A percentile compares a stretch with the other conserved stretches of the same genome.
Conservation (phyloP, 2,797 vertebrate species). For the Dendrocincla tyrannina region DNA sequence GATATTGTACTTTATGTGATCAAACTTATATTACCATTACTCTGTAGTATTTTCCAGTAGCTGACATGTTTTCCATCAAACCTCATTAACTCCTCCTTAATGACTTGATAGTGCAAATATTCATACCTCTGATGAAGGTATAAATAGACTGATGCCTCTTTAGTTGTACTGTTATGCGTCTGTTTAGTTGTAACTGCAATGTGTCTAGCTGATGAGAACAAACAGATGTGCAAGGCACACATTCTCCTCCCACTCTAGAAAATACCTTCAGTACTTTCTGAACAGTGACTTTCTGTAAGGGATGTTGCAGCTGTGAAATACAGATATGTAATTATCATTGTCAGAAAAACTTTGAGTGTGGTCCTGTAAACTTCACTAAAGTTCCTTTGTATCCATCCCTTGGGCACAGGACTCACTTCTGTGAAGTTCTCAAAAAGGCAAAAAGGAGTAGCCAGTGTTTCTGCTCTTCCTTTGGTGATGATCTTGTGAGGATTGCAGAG, state of each 20-base stretch:
- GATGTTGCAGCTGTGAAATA: not conserved
- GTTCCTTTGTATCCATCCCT: not conserved
- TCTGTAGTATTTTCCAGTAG: not conserved
- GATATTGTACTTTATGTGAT: not conserved
- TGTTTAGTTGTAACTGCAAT: not conserved
- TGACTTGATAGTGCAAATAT: not conserved
- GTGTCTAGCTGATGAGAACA: not conserved
- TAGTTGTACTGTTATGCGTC: not conserved
- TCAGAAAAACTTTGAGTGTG: not conserved
- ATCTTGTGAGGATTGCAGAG: not conserved
- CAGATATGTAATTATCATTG: not conserved
- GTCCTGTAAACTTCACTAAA: not conserved
- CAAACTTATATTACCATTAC: not conserved
- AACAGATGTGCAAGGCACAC: not conserved
- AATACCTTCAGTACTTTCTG: not conserved
- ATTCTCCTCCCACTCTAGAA: not conserved
- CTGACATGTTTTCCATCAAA: not conserved
- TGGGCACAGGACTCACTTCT: not conserved
- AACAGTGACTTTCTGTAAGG: not conserved
- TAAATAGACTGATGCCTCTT: not conserved
- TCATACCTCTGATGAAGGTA: not conserved
- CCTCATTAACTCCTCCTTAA: not conserved
- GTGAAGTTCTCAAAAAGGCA: not conserved
- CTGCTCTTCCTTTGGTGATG: not conserved
- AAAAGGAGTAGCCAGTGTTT: not conserved